A percentile compares a stretch with the other conserved stretches of the same genome.
Evolutionary conservation across 2,888 invertebrate species (phyloP).

Genomic region (Synergus gifuensis): DNA sequence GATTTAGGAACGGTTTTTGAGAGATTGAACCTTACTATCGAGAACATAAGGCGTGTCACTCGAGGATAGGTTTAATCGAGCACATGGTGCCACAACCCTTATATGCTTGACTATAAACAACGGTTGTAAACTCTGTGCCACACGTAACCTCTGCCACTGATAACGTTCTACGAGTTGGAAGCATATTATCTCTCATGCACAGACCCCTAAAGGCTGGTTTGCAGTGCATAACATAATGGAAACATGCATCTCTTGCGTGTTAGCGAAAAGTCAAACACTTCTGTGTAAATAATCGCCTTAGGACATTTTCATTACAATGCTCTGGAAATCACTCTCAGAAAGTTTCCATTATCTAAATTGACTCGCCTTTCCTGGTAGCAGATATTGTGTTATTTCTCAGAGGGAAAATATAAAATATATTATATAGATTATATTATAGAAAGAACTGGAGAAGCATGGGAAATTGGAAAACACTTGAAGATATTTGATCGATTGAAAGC

Average conservation of each 20-base stretch:
- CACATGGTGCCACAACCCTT: conserved; percentile 20
- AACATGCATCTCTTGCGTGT: background rate
- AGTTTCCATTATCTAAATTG: conserved; percentile 8
- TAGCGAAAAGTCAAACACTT: conserved; percentile 2
- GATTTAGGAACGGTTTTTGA: background rate
- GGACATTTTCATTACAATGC: background rate
- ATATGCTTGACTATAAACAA: conserved; percentile 36
- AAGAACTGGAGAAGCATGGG: no score
- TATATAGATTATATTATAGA: no score
- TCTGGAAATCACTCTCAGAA: background rate
- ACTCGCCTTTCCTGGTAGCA: background rate
- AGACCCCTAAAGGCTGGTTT: conserved; percentile 18
- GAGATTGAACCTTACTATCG: background rate
- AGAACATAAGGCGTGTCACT: background rate
- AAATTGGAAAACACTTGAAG: no score
- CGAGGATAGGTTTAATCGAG: conserved; percentile 1
- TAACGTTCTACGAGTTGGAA: conserved; percentile 16
- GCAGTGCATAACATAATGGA: conserved; percentile 22
- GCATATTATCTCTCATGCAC: conserved; percentile 37
- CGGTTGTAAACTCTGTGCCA: conserved; percentile 25
- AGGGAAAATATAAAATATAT: background rate
- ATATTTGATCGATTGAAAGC: no score
- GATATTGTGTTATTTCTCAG: background rate
- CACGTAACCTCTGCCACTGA: conserved; percentile 31
- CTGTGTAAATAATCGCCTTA: background rate